These are phyloP conservation scores for Dioctria rufipes DNA, from an alignment of 2,888 invertebrate species.

Conservation along the genomic window DNA sequence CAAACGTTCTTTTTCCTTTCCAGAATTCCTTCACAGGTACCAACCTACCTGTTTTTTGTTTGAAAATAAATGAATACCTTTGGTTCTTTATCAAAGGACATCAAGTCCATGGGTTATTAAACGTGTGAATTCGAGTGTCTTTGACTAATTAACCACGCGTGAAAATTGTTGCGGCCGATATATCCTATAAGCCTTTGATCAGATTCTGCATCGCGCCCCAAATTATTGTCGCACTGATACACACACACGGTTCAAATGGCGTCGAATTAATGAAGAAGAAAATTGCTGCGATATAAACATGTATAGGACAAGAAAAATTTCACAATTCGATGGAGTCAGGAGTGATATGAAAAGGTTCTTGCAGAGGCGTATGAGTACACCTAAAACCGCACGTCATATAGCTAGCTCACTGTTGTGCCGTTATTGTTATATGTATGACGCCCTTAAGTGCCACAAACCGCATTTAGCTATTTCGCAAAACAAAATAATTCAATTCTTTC, in stretches of 20 bases:
- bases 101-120: constrained; percentile 41
- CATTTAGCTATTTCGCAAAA: constrained; percentile 29
- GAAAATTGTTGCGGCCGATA: constrained; percentile 56
- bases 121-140: constrained; percentile 52
- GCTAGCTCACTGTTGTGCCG: not conserved
- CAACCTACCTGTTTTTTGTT: too few relatives aligned
- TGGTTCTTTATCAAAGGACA: constrained; percentile 27
- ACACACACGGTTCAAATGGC: constrained; percentile 43
- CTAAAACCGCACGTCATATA: constrained; percentile 31
- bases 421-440: not conserved
- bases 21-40: too few relatives aligned
- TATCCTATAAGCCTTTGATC: constrained; percentile 56
- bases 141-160: constrained; percentile 58
- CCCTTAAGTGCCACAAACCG: constrained; percentile 32
- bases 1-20: too few relatives aligned
- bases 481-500: not conserved
- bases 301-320: constrained; percentile 33
- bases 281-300: constrained; percentile 32
- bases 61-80: constrained; percentile 18
- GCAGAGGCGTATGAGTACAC: not conserved
- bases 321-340: constrained; percentile 33
- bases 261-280: constrained; percentile 47
- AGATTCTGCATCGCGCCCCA: constrained; percentile 54
- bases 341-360: constrained; percentile 9
- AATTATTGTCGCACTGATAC: constrained; percentile 56